phyloP scores from a whole-genome alignment of 1,140 invertebrate genomes.

The Drosophila ogumai region DNA sequence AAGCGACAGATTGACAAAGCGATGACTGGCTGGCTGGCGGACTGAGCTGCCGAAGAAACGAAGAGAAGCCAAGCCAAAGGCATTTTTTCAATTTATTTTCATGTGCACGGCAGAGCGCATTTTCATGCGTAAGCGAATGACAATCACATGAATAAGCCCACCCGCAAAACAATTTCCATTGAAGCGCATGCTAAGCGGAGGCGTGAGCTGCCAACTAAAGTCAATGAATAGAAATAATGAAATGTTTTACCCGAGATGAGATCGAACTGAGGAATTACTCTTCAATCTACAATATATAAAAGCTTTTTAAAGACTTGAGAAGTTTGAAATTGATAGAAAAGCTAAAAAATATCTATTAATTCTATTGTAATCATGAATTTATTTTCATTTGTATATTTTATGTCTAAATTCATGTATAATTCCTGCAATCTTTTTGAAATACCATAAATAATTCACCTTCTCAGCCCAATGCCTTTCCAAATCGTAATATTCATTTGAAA shows the following conservation, averaged over 20 bases:
- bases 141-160: constrained; percentile 65
- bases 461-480: background rate
- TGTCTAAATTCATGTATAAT: background rate
- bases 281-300: background rate
- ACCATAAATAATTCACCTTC: constrained; percentile 1
- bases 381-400: background rate
- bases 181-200: constrained; percentile 33
- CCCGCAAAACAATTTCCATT: constrained; percentile 50
- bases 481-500: constrained; percentile 15
- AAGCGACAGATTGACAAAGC: constrained; percentile 63
- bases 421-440: background rate
- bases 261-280: background rate
- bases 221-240: constrained; percentile 51
- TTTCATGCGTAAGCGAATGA: constrained; percentile 61
- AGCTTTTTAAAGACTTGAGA: too few relatives aligned
- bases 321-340: too few relatives aligned
- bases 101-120: constrained; percentile 51
- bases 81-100: constrained; percentile 78
- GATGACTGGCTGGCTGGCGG: constrained; percentile 15
- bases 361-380: background rate
- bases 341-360: too few relatives aligned
- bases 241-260: constrained; percentile 8
- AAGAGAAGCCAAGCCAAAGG: constrained; percentile 45
- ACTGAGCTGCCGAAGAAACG: constrained; percentile 5
- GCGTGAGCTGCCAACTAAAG: constrained; percentile 43